Conservation (phyloP, 2,113 vertebrate species). For the Atlantisia rogersi region DNA sequence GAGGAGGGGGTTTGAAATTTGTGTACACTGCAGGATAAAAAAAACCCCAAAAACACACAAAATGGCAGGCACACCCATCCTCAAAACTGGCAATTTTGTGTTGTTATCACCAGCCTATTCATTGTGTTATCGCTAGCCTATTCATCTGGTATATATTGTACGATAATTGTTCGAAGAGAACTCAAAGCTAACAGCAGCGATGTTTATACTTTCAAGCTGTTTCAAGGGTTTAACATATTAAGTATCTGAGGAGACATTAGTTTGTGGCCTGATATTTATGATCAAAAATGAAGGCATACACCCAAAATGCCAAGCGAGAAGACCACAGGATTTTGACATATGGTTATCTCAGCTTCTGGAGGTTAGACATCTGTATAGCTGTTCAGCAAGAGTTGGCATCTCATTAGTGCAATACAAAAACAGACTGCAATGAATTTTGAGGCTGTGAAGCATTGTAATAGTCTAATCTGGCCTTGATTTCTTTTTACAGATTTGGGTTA, state of each 20-base stretch:
- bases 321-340: constrained; percentile 26
- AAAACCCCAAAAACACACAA: neutral
- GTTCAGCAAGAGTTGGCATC: neutral
- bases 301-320: constrained; percentile 16
- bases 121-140: neutral
- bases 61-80: neutral
- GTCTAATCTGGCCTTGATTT: neutral
- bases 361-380: neutral
- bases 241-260: constrained; percentile 30
- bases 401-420: constrained; percentile 12
- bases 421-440: neutral
- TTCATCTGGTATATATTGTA: constrained; percentile 32
- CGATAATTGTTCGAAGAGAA: neutral
- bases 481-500: neutral
- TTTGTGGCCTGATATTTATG: constrained; percentile 55
- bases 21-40: neutral
- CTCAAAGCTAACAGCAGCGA: constrained; percentile 20
- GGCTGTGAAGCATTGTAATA: neutral
- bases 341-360: neutral
- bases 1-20: neutral
- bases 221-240: constrained; percentile 24
- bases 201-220: constrained; percentile 47
- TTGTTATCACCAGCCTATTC: neutral
- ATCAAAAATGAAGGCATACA: constrained; percentile 30
- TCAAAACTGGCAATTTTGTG: neutral